phyloP scores from a whole-genome alignment of 1,140 invertebrate genomes.

The Aethina tumida region DNA sequence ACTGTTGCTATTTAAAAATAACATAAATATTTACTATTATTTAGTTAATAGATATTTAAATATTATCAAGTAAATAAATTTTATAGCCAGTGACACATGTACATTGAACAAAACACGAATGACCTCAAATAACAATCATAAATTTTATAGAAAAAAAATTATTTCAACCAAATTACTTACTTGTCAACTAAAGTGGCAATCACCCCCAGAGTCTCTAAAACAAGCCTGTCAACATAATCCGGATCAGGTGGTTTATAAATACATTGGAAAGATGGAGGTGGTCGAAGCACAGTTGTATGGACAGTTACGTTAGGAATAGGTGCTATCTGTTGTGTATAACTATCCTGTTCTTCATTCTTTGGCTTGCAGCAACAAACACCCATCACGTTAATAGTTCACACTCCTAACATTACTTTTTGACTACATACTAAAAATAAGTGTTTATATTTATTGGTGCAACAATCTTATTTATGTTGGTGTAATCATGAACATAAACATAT shows the following conservation, averaged over 20 bases:
- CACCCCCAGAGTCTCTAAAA: constrained; percentile 68
- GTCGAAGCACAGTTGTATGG: constrained; percentile 15
- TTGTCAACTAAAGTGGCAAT: constrained; percentile 77
- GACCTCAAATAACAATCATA: too few relatives aligned
- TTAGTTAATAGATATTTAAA: too few relatives aligned
- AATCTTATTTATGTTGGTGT: constrained; percentile 23
- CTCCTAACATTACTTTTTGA: constrained; percentile 8
- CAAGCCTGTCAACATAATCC: constrained; percentile 54
- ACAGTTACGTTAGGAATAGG: constrained; percentile 28
- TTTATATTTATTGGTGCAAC: constrained; percentile 7
- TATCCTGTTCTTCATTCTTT: constrained; percentile 38
- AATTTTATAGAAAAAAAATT: too few relatives aligned
- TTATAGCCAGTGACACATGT: too few relatives aligned
- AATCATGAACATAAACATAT: constrained; percentile 23
- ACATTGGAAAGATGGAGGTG: constrained; percentile 18
- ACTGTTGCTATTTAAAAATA: too few relatives aligned
- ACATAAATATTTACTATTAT: too few relatives aligned
- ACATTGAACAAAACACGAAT: too few relatives aligned
- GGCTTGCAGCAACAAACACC: constrained; percentile 54
- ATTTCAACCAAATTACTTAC: too few relatives aligned
- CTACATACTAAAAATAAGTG: constrained; percentile 13
- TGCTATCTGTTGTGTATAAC: constrained; percentile 31
- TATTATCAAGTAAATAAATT: too few relatives aligned
- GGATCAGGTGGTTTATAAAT: constrained; percentile 34
- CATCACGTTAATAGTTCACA: constrained; percentile 36